Conservation (phyloP, 2,888 invertebrate genomes). For the Euzetes globulus region DNA sequence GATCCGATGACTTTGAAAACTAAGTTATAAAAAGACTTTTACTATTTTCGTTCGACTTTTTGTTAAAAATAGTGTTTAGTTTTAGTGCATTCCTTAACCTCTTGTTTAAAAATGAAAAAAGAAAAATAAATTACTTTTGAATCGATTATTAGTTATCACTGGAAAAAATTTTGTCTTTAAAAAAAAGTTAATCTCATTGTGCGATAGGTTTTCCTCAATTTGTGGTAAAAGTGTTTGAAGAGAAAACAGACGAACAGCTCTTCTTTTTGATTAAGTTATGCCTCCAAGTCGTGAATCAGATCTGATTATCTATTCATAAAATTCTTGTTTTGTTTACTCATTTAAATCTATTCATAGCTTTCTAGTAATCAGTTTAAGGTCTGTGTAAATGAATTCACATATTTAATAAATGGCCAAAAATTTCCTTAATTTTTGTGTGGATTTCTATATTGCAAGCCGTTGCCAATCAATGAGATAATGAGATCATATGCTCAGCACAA, state of each 20-base stretch:
- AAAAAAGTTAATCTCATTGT: neutral
- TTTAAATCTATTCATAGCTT: neutral
- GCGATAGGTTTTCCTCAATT: conserved; percentile 1
- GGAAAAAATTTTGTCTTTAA: neutral
- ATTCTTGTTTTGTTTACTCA: conserved; percentile 15
- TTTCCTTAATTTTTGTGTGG: neutral
- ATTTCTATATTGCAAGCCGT: neutral
- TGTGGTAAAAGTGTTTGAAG: conserved; percentile 7
- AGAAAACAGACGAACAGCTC: no score
- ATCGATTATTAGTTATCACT: neutral
- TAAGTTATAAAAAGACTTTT: neutral
- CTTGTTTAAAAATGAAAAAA: neutral
- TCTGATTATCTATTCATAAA: conserved; percentile 18
- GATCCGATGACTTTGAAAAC: neutral
- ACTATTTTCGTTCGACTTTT: neutral
- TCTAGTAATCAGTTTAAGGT: neutral
- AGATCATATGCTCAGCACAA: neutral
- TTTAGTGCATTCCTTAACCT: neutral
- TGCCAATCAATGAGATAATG: neutral
- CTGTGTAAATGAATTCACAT: neutral
- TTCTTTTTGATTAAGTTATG: conserved; percentile 4
- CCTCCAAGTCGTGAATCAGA: neutral
- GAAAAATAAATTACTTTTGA: neutral
- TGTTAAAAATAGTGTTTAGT: neutral
- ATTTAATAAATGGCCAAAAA: neutral